Base-by-base conservation (phyloP, 2,113 vertebrate species). In the Recurvirostra avosetta region DNA sequence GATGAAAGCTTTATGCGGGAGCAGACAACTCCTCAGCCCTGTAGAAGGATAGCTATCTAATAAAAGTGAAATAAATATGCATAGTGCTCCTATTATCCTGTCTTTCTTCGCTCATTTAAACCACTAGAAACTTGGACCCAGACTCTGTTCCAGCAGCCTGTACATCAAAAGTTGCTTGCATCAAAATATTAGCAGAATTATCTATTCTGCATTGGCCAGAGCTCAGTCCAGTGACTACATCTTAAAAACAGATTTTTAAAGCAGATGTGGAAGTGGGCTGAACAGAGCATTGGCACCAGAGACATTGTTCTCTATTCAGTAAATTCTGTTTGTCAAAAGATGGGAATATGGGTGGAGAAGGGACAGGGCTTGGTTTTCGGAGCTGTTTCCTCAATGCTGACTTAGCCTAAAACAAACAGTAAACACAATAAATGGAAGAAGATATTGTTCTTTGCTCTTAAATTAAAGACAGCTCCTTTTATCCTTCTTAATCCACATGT, bases 311-410 rank as follows among this genome's bases (percentile, higher is more conserved):
- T 73, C 5, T 49, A 23, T 72, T 89, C 43, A 63, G 4, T 41
- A 56, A 9, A 38, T 66, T 76, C 53, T 70, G 0, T 66, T 81
- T 71, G 6, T 76, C 58, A 76, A 49, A 89, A 82, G 9, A 5
- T 49, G 36, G 27, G 23, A 75, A 72, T 90, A 11, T 32, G n/a
- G 15, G 4, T 0, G 0, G 7, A 32, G 9, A 4, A 2, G 13
- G 13, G 15, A 75, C 20, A 25, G 7, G 8, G 30, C 23, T 49
- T 4, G 2, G 23, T 74, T 95, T 92, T 90, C n/a, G 21, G 36
- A 85, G 32, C n/a, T 45, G 3, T 65, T 90, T 77, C 27, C 30
- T 83, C 32, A 49, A 0, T 41, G 38, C 23, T 81, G n/a, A 47
- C 25, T 83, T 84, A 36, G 16, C 14, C 17, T 70, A 41, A 67